Evolutionary conservation across 2,113 vertebrate genomes (phyloP), one percentile per base, ranked within the genome.

Genomic region (Atlantisia rogersi): DNA sequence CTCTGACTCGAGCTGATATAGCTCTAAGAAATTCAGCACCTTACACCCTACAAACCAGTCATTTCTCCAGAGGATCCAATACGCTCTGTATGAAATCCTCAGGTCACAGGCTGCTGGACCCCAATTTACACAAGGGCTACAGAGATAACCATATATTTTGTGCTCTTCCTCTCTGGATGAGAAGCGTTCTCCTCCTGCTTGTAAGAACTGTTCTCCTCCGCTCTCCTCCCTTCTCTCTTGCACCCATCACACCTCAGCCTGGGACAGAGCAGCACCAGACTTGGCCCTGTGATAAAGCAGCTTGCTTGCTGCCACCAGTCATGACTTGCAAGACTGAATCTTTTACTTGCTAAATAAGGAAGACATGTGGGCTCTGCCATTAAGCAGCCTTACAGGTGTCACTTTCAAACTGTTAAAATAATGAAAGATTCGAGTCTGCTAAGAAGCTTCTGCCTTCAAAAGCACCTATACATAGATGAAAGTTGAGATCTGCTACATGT

Each of bases 381-480:
- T 22, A 39, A 39, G 37, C 16, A 94, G 52, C 32, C 59, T 88
- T 53, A 89, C 46, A 95, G 82, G 91, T 67, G 65, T 52, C 69
- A n/a, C 35, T 84, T 82, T 64, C 90, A 52, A 21, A 76, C 64
- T 15, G 25, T 32, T 55, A 73, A 77, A 91, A 77, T 88, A 94
- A 90, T 26, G 39, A 90, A 70, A 52, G 80, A 82, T 62, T 80
- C 16, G 86, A 83, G 63, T 81, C 83, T 67, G 46, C 69, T 67
- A 42, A 75, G 65, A 77, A 82, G 68, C 42, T 67, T 48, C 48
- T 86, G 42, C n/a, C n/a, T 35, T 64, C n/a, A 31, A 67, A 93
- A 77, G 37, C 55, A 16, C n/a, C 62, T 91, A 86, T 55, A 81
- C 63, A 53, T 70, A 96, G 89, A 80, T 59, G 76, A 92, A 87